Base-by-base conservation (phyloP, 1,140 invertebrate genomes). In the Scaptomyza hsui region DNA sequence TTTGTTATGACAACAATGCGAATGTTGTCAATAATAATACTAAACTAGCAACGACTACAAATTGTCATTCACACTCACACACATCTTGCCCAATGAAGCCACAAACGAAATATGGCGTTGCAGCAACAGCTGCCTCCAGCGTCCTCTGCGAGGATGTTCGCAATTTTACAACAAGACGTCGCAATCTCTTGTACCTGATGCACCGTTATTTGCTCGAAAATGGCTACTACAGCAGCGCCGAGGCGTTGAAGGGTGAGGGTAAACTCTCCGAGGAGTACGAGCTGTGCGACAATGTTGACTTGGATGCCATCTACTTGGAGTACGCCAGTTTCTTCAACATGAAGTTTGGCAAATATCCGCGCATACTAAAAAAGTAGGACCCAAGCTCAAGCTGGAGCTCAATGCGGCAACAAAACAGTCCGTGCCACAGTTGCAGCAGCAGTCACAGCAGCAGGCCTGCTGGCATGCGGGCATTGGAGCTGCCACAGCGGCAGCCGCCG, bases 261-360 rank as follows among this genome's bases (percentile, higher is more conserved):
- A 93, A 94, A 15, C 92, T 97, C 18, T 91, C 93, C 0, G 93
- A 94, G 26, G 93, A 95, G 37, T 95, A 95, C 92, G 92, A 94
- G 80, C 93, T 98, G 0, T 98, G 97, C 92, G 97, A 99, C 77
- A 98, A 98, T 76, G 94, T 98, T 56, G 96, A 98, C 89, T 92
- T 99, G 69, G 95, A 96, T 55, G 95, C 95, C 13, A 96, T 99
- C 61, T 91, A 98, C 44, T 94, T 97, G 92, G 97, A 98, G 75
- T 99, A 96, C 91, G 95, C 95, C 72, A 95, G 95, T 51, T 98
- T 96, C 92, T 97, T 97, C 91, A 94, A 94, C 75, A 92, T 96
- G 15, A 95, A 96, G 78, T 98, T 97, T 91, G 95, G 96, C 89
- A 97, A 96, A 91, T 95, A 96, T 89, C 97, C 97, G 0, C 95